phyloP scores from a whole-genome alignment of 2,888 invertebrate genomes.

The Cataglyphis cursor region DNA sequence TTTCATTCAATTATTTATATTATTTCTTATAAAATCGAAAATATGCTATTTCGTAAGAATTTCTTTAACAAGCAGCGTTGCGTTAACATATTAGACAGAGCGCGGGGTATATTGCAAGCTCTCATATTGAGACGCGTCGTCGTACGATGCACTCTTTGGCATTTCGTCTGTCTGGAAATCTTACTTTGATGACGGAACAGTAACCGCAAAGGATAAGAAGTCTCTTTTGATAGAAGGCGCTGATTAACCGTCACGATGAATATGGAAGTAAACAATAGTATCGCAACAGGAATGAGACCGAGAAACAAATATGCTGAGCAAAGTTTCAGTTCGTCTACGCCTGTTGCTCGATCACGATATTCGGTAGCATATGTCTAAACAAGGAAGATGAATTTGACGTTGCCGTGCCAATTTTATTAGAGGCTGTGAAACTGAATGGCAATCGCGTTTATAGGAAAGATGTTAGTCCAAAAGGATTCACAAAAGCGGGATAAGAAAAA shows the following conservation, averaged over 20 bases:
- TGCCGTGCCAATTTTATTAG: neutral
- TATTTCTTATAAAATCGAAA: neutral
- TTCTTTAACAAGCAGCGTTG: neutral
- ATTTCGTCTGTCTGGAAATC: slow-evolving; percentile 24
- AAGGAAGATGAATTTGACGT: slow-evolving; percentile 15
- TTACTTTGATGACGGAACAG: slow-evolving; percentile 1
- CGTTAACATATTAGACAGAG: neutral
- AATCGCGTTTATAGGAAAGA: neutral
- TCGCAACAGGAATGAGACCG: slow-evolving; percentile 44
- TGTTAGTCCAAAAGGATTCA: neutral
- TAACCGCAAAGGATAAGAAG: slow-evolving; percentile 23
- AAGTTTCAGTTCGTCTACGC: slow-evolving; percentile 21
- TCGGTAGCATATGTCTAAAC: neutral
- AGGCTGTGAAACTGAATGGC: slow-evolving; percentile 21
- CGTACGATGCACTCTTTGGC: slow-evolving; percentile 5
- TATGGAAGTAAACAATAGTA: slow-evolving; percentile 60
- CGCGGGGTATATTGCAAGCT: neutral
- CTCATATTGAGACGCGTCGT: neutral
- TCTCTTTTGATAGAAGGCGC: slow-evolving; percentile 64
- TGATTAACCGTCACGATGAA: slow-evolving; percentile 70
- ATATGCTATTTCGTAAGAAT: neutral
- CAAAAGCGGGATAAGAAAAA: neutral
- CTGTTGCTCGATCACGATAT: slow-evolving; percentile 21
- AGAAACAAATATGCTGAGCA: neutral
- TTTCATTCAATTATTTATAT: neutral